phyloP scores from a whole-genome alignment of 2,888 invertebrate genomes.

The Pimpla rufipes region DNA sequence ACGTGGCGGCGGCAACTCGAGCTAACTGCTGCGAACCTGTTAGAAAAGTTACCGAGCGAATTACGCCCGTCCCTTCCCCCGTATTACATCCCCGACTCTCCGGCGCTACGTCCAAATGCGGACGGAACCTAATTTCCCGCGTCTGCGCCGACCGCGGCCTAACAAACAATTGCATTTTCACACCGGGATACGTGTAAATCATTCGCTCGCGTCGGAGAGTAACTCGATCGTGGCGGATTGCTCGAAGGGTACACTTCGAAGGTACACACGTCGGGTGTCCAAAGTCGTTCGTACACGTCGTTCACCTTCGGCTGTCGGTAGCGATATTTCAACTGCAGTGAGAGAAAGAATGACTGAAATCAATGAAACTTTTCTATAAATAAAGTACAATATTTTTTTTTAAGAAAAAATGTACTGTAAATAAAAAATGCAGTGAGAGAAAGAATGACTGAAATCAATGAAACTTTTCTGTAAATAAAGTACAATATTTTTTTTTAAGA shows the following conservation, averaged over 20 bases:
- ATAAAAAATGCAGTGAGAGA: no score
- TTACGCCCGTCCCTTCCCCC: slow-evolving; percentile 39
- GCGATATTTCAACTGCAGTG: neutral
- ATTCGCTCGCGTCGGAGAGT: neutral
- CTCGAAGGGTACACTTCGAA: neutral
- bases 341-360: neutral
- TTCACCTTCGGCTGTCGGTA: neutral
- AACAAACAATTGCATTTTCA: slow-evolving; percentile 1
- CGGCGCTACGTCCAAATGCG: slow-evolving; percentile 5
- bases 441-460: no score
- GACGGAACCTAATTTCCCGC: slow-evolving; percentile 35
- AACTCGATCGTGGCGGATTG: neutral
- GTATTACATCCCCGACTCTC: neutral
- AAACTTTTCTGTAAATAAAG: no score
- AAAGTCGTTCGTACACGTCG: no score
- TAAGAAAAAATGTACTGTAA: no score
- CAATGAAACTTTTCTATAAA: no score
- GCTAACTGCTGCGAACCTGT: slow-evolving; percentile 62
- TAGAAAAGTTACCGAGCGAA: slow-evolving; percentile 59
- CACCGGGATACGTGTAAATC: neutral
- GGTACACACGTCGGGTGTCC: neutral
- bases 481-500: no score
- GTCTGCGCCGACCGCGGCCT: neutral
- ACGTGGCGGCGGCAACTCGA: slow-evolving; percentile 50
- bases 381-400: no score